Base-by-base conservation (phyloP, 1,140 invertebrate species). In the Drosophila murphyi region DNA sequence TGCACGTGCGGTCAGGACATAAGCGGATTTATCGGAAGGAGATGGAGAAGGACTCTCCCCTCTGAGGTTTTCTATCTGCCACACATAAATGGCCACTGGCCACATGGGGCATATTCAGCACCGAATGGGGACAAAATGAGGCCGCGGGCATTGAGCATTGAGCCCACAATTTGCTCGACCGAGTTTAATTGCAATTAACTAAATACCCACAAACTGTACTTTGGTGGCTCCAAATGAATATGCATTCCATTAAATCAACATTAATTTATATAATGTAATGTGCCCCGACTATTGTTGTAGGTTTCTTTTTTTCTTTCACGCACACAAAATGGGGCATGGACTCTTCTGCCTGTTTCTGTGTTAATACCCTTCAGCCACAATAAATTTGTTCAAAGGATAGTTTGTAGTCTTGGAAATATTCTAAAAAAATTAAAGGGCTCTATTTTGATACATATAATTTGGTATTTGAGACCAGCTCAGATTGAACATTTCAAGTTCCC, bases 251-350 rank as follows among this genome's bases (percentile, higher is more conserved):
- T 88, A 88, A 83, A 83, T 83, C 73, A 75, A 72, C 83, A 89
- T 88, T 88, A 88, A 88, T 88, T 88, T 89, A 88, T 88, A 80
- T 87, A 87, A 87, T 87, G 82, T 82, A 88, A 82, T 87, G 82
- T 86, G 78, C 51, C 48, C 34, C 57, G 52, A 65, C 82, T 57
- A 80, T 85, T 78, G 73, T 80, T 55, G 55, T 51, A 10, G 59
- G 7, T 39, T 50, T 39, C 39, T 45, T 10, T 32, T 34, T 41
- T 45, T 54, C 50, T 68, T 50, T 48, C 31, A 7, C 39, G 35
- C 20, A 7, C 37, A 64, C 35, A n/a, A 41, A 63, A 34, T 67
- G 35, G 12, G 32, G 8, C 20, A 20, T 35, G 39, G 31, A 34
- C 6, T 28, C 28, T 39, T 52, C 39, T 10, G 35, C 29, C 57